A percentile compares a stretch with the other conserved stretches of the same genome.
phyloP scores from a whole-genome alignment of 1,140 invertebrate genomes.

The Megalonaias nervosa region DNA sequence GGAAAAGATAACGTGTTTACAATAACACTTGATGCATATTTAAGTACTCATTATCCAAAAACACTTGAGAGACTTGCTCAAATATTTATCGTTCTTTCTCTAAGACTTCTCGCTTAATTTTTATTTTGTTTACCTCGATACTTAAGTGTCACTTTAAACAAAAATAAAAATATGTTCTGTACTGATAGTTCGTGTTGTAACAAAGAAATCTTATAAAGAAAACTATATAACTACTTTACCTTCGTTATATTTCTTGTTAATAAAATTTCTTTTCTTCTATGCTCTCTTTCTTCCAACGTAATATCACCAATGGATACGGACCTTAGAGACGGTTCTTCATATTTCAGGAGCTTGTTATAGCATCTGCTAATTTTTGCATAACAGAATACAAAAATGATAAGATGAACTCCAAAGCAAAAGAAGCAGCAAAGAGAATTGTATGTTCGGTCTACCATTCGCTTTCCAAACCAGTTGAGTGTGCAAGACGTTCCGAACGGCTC shows the following conservation, averaged over 20 bases:
- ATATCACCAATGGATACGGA: not conserved
- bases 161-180: too few species aligned
- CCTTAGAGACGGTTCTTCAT: not conserved
- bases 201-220: too few species aligned
- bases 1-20: too few species aligned
- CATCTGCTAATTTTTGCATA: not conserved
- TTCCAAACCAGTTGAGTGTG: constrained; percentile 12
- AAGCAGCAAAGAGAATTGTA: constrained; percentile 9
- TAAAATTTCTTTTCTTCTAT: not conserved
- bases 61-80: too few species aligned
- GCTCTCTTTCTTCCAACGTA: not conserved
- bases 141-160: too few species aligned
- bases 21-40: too few species aligned
- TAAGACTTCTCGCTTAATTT: too few species aligned
- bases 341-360: too few species aligned
- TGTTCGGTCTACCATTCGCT: not conserved
- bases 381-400: not conserved
- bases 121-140: too few species aligned
- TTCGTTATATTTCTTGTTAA: constrained; percentile 8
- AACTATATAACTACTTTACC: not conserved
- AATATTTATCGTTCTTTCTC: too few species aligned
- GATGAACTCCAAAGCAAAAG: constrained; percentile 5
- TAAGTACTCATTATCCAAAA: too few species aligned
- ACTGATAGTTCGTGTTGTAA: too few species aligned
- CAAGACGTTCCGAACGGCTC: constrained; percentile 12